Percentiles rank a stretch among this genome's conserved stretches.
These are phyloP conservation scores for Corydoras maculifer DNA, from an alignment of 2,113 vertebrate genomes.

Conservation along the genomic window DNA sequence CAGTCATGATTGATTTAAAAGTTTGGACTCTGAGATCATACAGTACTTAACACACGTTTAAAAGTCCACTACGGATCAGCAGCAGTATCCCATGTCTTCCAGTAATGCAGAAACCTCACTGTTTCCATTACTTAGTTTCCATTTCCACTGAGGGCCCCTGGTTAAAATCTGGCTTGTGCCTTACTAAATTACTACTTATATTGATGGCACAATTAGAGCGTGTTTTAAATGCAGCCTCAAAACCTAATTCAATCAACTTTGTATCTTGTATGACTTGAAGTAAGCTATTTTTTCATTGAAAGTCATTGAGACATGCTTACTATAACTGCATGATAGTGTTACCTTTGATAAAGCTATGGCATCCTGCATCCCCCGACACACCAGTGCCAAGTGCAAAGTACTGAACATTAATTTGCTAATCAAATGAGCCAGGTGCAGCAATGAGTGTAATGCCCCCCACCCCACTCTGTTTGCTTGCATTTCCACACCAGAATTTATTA, in stretches of 20 bases:
- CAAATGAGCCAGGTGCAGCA: constrained; percentile 63
- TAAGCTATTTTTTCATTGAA: neutral
- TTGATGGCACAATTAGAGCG: neutral
- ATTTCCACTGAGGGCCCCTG: neutral
- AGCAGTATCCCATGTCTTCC: neutral
- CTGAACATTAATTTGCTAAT: constrained; percentile 54
- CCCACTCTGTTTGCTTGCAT: neutral
- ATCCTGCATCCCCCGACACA: no score
- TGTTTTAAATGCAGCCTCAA: neutral
- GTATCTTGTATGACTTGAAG: neutral
- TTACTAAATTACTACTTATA: neutral
- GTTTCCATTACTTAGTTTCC: neutral
- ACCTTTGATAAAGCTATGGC: neutral
- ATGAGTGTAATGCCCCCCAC: constrained; percentile 36
- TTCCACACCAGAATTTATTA: constrained; percentile 36
- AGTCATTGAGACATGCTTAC: neutral
- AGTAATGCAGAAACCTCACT: neutral
- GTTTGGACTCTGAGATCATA: neutral
- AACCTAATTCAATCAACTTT: neutral
- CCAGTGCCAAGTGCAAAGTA: neutral
- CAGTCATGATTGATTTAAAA: neutral
- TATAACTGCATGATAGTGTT: constrained; percentile 2
- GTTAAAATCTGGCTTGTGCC: neutral
- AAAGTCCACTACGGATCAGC: neutral
- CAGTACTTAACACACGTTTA: neutral